Conservation (phyloP, 2,113 vertebrate genomes). For the Carassius gibelio region DNA sequence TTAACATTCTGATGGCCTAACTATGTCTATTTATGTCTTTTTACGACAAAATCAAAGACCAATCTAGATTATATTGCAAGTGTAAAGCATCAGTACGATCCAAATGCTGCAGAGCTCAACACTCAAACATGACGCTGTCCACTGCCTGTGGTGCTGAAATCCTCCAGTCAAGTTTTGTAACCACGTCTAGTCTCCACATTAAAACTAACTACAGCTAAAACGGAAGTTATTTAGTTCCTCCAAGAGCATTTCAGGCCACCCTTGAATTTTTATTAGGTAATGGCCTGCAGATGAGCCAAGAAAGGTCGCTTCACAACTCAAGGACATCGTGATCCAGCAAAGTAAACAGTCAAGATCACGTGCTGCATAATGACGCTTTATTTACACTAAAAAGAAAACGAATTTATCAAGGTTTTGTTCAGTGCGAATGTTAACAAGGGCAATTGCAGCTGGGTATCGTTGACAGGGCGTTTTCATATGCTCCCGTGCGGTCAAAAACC, state of each 20-base stretch:
- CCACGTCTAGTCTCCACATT: conserved; percentile 4
- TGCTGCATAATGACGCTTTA: not conserved
- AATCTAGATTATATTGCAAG: not conserved
- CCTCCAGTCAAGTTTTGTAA: conserved; percentile 36
- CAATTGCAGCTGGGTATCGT: not conserved
- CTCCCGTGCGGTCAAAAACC: not conserved
- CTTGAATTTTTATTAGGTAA: not conserved
- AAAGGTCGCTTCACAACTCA: conserved; percentile 52
- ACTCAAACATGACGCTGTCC: not conserved
- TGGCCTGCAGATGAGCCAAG: conserved; percentile 33
- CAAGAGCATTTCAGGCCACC: not conserved
- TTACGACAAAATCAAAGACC: not conserved
- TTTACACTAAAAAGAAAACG: not conserved
- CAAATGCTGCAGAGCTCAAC: not conserved
- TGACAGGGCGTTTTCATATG: conserved; percentile 27
- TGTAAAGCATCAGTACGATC: not conserved
- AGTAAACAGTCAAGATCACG: conserved; percentile 27
- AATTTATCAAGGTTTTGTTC: not conserved
- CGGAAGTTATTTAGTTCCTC: not conserved
- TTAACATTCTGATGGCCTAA: not conserved
- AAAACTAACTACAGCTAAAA: not conserved
- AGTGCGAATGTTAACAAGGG: not conserved
- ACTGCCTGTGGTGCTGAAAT: conserved; percentile 8
- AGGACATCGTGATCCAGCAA: conserved; percentile 36
- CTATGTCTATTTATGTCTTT: not conserved